A percentile compares a stretch with the other conserved stretches of the same genome.
phyloP scores from a whole-genome alignment of 2,113 vertebrate species.

The Rhabdomys dilectus region DNA sequence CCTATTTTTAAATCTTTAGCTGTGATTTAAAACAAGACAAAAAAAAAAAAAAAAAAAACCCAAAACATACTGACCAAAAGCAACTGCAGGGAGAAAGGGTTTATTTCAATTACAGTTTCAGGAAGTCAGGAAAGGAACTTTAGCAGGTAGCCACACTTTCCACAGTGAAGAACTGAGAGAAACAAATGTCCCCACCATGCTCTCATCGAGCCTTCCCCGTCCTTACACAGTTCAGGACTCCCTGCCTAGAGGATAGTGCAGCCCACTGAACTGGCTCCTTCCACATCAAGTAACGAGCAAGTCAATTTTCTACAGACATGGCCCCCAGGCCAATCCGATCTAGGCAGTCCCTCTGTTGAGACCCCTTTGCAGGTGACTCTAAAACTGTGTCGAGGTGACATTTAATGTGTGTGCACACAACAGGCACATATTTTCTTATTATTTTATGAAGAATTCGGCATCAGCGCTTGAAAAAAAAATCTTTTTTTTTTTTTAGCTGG shows the following conservation, averaged over 20 bases:
- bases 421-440: neutral
- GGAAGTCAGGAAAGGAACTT: too few species aligned
- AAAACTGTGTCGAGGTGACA: neutral
- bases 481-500: neutral
- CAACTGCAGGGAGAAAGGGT: neutral
- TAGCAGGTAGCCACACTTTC: neutral
- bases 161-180: neutral
- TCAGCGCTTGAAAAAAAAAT: neutral
- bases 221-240: neutral
- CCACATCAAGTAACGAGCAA: too few species aligned
- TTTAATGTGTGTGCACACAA: neutral
- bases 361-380: neutral
- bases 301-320: neutral
- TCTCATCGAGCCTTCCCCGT: accelerated
- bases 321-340: neutral
- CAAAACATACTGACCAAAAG: neutral
- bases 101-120: neutral
- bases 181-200: neutral
- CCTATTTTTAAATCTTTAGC: neutral
- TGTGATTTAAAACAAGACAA: too few species aligned
- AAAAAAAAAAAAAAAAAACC: too few species aligned
- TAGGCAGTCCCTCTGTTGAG: neutral
- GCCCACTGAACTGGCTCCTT: neutral
- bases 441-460: neutral
- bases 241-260: neutral